Base-by-base conservation (phyloP, 1,140 invertebrate species). In the Druon quercuslanigerum region DNA sequence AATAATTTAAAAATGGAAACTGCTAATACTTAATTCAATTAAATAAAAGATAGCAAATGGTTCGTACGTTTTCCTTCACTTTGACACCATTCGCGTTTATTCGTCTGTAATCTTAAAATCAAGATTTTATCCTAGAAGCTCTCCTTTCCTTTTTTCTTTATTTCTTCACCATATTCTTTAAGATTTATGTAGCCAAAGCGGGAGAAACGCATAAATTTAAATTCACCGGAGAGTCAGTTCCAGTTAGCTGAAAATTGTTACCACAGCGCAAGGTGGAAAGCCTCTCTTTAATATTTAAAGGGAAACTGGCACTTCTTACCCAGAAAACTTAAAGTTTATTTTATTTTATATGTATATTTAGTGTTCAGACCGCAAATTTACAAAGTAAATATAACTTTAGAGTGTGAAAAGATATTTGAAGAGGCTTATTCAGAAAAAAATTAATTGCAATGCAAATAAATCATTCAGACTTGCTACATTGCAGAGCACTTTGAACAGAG, bases 101-200 rank as follows among this genome's bases (percentile, higher is more conserved):
- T 57, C 19, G 11, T 20, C 56, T 13, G 56, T 57, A 57, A 57
- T 57, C 56, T 25, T 12, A 12, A 57, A 57, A 57, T 57, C 20
- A 57, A 57, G 56, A 57, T 57, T 57, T 57, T 17, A 57, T 57
- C 19, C 56, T 57, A 57, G 19, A 57, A 57, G 56, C 56, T 57
- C 13, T 11, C 12, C 20, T 33, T 57, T 25, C 9, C 13, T 20
- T 57, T 19, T 57, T 57, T 25, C 19, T 57, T 57, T 57, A 1
- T 57, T 20, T 19, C 12, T 12, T 7, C 54, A 33, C 56, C 19
- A 20, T 57, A 12, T 57, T 57, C 25, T 25, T 20, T 17, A 57
- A 57, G 56, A 57, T 57, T 57, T 57, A 57, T 20, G 56, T 57
- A 19, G 56, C 17, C 25, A 17, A 20, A 20, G 56, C 12, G 4